Conservation (phyloP, 2,113 vertebrate species). For the Leucoraja erinaceus region DNA sequence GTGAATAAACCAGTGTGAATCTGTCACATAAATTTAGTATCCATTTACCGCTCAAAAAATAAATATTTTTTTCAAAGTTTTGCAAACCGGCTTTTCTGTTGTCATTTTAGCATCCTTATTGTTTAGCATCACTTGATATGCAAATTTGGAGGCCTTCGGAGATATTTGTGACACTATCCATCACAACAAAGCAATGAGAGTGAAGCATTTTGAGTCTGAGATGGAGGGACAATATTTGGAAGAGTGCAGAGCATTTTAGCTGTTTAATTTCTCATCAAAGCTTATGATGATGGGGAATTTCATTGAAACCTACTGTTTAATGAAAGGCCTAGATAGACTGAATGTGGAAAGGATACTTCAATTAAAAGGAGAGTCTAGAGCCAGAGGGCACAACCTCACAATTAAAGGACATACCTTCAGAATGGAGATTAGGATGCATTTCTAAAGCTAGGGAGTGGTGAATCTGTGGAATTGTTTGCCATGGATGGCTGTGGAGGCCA, state of each 20-base stretch:
- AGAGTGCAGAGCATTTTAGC: not conserved
- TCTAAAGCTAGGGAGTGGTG: no score
- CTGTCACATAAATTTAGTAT: not conserved
- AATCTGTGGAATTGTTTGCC: no score
- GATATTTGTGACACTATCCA: not conserved
- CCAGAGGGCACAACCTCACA: no score
- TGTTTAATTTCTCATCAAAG: not conserved
- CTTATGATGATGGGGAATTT: no score
- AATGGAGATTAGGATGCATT: no score
- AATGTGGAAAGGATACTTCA: no score
- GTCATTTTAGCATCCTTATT: not conserved
- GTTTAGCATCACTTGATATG: no score
- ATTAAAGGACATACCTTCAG: no score
- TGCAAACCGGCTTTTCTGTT: not conserved
- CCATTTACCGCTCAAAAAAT: not conserved
- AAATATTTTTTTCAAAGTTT: not conserved
- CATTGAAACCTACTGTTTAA: no score
- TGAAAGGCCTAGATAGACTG: no score
- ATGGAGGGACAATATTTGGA: not conserved
- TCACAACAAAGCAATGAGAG: not conserved
- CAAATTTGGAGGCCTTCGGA: not conserved
- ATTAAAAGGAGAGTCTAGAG: no score
- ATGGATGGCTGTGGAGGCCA: no score
- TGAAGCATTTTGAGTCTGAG: not conserved
- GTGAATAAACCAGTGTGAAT: not conserved